These are phyloP conservation scores for Gari tellinella DNA, from an alignment of 2,888 invertebrate genomes.

Conservation along the genomic window DNA sequence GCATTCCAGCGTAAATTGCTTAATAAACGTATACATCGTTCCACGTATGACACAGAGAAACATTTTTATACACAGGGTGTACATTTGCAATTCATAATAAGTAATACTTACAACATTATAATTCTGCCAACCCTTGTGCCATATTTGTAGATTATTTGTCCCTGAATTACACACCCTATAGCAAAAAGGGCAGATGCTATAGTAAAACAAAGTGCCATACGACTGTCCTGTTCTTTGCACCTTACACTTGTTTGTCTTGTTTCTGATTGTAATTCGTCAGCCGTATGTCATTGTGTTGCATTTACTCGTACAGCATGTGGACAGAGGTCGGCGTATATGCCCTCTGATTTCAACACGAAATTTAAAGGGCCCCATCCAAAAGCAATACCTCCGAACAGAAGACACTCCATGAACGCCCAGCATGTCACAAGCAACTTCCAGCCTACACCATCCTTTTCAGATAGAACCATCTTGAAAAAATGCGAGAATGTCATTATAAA, in stretches of 20 bases:
- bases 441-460: no score
- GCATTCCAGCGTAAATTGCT: no score
- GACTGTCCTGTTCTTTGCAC: slow-evolving; percentile 65
- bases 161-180: slow-evolving; percentile 71
- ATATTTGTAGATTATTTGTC: slow-evolving; percentile 72
- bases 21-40: no score
- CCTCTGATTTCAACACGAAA: slow-evolving; percentile 70
- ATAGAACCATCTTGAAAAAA: no score
- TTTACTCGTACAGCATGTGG: slow-evolving; percentile 27
- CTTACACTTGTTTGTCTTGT: not conserved
- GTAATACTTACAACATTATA: slow-evolving; percentile 68
- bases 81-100: no score
- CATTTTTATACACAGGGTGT: no score
- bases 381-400: slow-evolving; percentile 74
- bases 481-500: no score
- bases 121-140: slow-evolving; percentile 72
- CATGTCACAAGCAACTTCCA: no score
- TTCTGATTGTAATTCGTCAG: no score
- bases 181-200: slow-evolving; percentile 70
- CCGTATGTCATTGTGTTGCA: not conserved
- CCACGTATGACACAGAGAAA: no score
- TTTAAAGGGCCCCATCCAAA: slow-evolving; percentile 76
- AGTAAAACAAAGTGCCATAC: slow-evolving; percentile 70
- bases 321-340: slow-evolving; percentile 65
- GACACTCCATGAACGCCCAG: no score